phyloP scores from a whole-genome alignment of 2,797 vertebrate species.

The Chaetophractus vellerosus region DNA sequence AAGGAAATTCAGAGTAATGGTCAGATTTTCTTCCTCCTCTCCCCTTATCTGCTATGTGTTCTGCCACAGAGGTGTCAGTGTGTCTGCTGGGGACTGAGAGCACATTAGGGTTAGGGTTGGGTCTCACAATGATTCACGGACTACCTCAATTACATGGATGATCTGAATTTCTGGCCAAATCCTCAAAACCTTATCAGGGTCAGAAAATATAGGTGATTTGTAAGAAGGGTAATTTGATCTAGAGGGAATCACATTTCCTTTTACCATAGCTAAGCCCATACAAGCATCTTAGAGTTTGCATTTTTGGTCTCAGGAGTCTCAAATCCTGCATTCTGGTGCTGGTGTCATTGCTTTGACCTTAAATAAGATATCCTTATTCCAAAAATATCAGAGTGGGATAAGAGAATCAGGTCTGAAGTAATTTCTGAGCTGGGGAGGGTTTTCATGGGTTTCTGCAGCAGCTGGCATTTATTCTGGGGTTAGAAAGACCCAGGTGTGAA shows the following conservation, averaged over 20 bases:
- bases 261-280: not conserved
- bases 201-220: slow-evolving; percentile 23
- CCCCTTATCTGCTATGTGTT: not conserved
- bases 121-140: not conserved
- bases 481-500: not conserved
- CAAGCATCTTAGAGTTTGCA: not conserved
- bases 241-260: not conserved
- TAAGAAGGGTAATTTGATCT: slow-evolving; percentile 37
- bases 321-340: not conserved
- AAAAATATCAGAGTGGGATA: slow-evolving; percentile 16
- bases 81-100: not conserved
- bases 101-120: not conserved
- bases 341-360: slow-evolving; percentile 35
- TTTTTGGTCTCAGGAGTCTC: not conserved
- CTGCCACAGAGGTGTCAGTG: not conserved
- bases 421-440: not conserved
- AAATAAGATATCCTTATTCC: slow-evolving; percentile 15
- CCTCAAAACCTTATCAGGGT: slow-evolving; percentile 9
- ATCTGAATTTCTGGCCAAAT: not conserved
- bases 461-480: not conserved
- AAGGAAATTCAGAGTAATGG: slow-evolving; percentile 61
- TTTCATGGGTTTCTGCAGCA: not conserved
- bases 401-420: not conserved
- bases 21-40: slow-evolving; percentile 13
- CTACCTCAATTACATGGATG: not conserved